These are phyloP conservation scores for Actinostola sp. DNA, from an alignment of 92 coral and sea anemone genomes.

Conservation along the genomic window DNA sequence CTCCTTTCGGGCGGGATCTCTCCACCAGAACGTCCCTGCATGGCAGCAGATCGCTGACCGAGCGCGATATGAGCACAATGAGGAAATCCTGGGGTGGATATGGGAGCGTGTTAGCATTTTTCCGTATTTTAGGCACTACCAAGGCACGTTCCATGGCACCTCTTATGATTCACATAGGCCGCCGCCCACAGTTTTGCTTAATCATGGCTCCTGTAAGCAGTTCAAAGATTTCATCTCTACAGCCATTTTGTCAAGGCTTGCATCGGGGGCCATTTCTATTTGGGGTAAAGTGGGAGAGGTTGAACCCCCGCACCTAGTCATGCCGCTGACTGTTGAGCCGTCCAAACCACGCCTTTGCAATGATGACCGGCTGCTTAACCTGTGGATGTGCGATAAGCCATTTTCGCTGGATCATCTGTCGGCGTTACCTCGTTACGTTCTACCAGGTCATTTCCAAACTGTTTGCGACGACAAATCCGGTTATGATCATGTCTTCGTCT, in stretches of 20 bases:
- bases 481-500: slow-evolving; percentile 49
- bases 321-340: slow-evolving; percentile 32
- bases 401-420: slow-evolving; percentile 15
- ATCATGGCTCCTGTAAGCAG: slow-evolving; percentile 19
- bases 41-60: too few relatives aligned
- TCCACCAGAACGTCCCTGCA: too few relatives aligned
- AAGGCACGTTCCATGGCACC: slow-evolving; percentile 29
- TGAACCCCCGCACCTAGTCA: slow-evolving; percentile 30
- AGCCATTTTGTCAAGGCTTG: slow-evolving; percentile 23
- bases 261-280: slow-evolving; percentile 34
- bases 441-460: slow-evolving; percentile 27
- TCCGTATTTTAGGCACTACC: slow-evolving; percentile 37
- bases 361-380: slow-evolving; percentile 15
- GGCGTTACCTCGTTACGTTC: slow-evolving; percentile 21
- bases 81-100: too few relatives aligned
- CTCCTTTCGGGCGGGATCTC: too few relatives aligned
- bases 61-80: too few relatives aligned
- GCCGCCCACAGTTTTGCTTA: slow-evolving; percentile 11
- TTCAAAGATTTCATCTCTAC: slow-evolving; percentile 25
- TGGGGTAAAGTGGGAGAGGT: slow-evolving; percentile 25
- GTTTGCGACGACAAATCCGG: slow-evolving; percentile 36
- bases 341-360: slow-evolving; percentile 39
- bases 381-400: slow-evolving; percentile 25
- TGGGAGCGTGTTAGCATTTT: too few relatives aligned
- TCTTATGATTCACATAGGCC: slow-evolving; percentile 30